Evolutionary conservation across 2,888 invertebrate genomes (phyloP).

Genomic region (Polymixis flavicincta): DNA sequence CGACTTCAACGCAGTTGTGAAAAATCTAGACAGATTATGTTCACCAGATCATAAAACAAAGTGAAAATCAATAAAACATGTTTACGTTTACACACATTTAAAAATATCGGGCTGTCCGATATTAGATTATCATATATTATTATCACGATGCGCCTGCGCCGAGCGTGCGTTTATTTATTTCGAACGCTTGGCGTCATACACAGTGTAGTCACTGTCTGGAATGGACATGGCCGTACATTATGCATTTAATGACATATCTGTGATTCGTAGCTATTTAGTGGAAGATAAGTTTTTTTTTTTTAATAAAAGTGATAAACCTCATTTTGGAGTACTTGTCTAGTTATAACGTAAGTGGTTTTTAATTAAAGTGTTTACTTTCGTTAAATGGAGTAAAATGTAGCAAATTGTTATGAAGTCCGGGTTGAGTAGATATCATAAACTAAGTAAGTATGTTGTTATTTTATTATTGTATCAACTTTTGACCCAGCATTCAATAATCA

Average conservation of each 20-base stretch:
- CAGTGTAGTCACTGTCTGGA: not conserved
- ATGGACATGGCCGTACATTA: not conserved
- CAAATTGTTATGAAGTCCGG: not conserved
- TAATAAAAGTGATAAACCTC: constrained; percentile 7
- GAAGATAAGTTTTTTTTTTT: not conserved
- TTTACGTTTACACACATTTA: not conserved
- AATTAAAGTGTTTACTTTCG: not conserved
- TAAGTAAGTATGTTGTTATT: not conserved
- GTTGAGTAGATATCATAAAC: constrained; percentile 7
- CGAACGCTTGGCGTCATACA: not conserved
- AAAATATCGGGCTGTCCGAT: not conserved
- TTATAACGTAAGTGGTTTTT: constrained; percentile 18
- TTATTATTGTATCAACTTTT: not conserved
- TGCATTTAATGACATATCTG: not conserved
- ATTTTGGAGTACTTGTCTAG: not conserved
- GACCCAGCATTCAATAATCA: not conserved
- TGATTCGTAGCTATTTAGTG: not conserved
- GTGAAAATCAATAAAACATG: not conserved
- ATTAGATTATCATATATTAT: constrained; percentile 3
- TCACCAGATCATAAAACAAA: not conserved
- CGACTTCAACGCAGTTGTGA: no score
- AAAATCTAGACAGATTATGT: no score
- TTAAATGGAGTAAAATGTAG: not conserved
- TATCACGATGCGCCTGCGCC: constrained; percentile 15
- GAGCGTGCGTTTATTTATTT: not conserved